Percentiles rank a stretch among this genome's conserved stretches.
phyloP scores from a whole-genome alignment of 1,140 invertebrate genomes.

The Paracyclopina nana region DNA sequence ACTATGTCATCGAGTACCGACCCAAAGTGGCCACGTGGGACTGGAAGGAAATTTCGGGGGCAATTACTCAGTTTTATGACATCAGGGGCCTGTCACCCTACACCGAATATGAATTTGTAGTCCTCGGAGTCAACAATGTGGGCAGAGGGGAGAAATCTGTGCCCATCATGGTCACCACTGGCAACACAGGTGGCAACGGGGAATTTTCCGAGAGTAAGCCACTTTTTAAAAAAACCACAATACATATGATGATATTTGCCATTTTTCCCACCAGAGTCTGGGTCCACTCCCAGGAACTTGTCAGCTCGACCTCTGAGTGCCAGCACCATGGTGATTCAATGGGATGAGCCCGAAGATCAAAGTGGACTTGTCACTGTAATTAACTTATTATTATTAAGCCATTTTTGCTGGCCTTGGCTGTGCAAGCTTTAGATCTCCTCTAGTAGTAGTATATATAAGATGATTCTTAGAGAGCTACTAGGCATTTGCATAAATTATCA shows the following conservation, averaged over 20 bases:
- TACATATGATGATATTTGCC: not conserved
- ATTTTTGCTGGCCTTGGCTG: too few relatives aligned
- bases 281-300: slow-evolving; percentile 77
- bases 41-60: slow-evolving; percentile 55
- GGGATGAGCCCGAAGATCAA: slow-evolving; percentile 87
- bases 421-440: too few relatives aligned
- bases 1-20: slow-evolving; percentile 89
- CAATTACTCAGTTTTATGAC: slow-evolving; percentile 76
- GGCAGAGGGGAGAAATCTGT: slow-evolving; percentile 67
- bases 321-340: slow-evolving; percentile 85
- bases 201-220: not conserved
- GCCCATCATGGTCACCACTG: slow-evolving; percentile 70
- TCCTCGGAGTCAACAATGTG: slow-evolving; percentile 80
- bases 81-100: slow-evolving; percentile 71
- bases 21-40: slow-evolving; percentile 44
- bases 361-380: slow-evolving; percentile 88
- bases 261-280: slow-evolving; percentile 47
- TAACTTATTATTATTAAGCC: too few relatives aligned
- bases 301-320: slow-evolving; percentile 77
- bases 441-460: too few relatives aligned
- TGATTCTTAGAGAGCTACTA: too few relatives aligned
- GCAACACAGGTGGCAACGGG: slow-evolving; percentile 62
- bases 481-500: too few relatives aligned
- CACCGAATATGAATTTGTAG: slow-evolving; percentile 89
- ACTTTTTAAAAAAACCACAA: not conserved